Conservation (phyloP, 1,140 invertebrate species). For the Solenopsis fugax region DNA sequence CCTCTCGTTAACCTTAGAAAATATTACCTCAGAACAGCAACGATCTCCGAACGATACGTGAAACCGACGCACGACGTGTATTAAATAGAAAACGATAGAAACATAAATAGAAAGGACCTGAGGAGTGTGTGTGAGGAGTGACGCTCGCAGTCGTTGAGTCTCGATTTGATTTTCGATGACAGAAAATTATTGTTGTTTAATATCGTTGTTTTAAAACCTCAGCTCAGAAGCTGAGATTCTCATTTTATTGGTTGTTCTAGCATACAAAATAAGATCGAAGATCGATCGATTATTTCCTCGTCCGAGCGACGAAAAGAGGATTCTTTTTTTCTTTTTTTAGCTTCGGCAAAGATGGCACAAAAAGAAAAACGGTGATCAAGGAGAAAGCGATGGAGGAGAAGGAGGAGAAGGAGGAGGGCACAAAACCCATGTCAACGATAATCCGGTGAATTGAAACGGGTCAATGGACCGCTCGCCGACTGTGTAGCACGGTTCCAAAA, state of each 20-base stretch:
- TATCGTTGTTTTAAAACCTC: no score
- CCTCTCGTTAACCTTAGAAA: slow-evolving; percentile 26
- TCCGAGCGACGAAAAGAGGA: neutral
- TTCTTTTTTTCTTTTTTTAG: neutral
- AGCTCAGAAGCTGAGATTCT: neutral
- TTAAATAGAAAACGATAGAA: neutral
- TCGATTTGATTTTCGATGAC: neutral
- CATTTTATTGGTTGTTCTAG: neutral
- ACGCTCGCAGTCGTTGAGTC: neutral
- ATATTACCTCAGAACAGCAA: neutral
- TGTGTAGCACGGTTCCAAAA: slow-evolving; percentile 66
- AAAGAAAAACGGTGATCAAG: slow-evolving; percentile 63
- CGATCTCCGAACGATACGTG: neutral
- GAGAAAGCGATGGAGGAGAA: slow-evolving; percentile 67
- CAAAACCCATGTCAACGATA: slow-evolving; percentile 50
- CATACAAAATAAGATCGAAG: neutral
- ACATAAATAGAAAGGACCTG: neutral
- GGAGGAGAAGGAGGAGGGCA: slow-evolving; percentile 61
- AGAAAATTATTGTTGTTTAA: neutral
- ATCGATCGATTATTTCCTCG: neutral
- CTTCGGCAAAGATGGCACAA: neutral
- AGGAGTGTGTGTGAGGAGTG: no score
- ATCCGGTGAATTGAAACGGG: slow-evolving; percentile 65
- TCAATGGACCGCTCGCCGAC: slow-evolving; percentile 60
- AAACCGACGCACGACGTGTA: neutral